A percentile compares a stretch with the other conserved stretches of the same genome.
Conservation (phyloP, 2,888 invertebrate genomes). For the Callimorpha dominula region DNA sequence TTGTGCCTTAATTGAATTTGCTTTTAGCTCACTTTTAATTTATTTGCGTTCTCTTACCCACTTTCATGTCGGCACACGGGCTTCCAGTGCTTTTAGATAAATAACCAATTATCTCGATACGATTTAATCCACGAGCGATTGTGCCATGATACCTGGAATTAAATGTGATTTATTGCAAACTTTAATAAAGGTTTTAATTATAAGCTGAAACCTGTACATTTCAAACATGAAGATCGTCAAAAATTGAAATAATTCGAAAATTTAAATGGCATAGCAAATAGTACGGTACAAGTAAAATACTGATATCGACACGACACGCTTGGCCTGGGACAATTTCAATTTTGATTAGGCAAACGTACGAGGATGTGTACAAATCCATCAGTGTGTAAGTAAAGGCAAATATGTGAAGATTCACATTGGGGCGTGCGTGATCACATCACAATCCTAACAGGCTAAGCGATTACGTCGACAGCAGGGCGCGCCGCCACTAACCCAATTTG, state of each 20-base stretch:
- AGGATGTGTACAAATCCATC: constrained; percentile 60
- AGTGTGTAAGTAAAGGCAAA: constrained; percentile 69
- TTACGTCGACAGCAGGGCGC: constrained; percentile 72
- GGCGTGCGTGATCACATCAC: constrained; percentile 75
- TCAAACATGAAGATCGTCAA: constrained; percentile 8
- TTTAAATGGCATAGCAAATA: constrained; percentile 16
- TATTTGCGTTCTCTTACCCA: constrained; percentile 76
- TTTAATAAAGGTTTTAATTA: constrained; percentile 47
- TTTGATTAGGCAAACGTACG: constrained; percentile 62
- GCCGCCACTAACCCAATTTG: constrained; percentile 81
- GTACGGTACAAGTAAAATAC: constrained; percentile 30
- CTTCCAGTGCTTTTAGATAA: constrained; percentile 75
- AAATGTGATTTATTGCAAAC: constrained; percentile 48
- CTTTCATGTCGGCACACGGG: constrained; percentile 75
- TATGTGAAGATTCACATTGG: constrained; percentile 71
- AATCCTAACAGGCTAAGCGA: constrained; percentile 76
- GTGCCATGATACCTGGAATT: constrained; percentile 64
- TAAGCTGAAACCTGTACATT: constrained; percentile 35
- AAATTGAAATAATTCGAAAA: constrained; percentile 24
- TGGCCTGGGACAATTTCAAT: constrained; percentile 55
- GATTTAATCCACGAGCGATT: constrained; percentile 66
- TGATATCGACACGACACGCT: constrained; percentile 33
- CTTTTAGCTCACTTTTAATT: constrained; percentile 80
- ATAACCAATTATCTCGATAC: constrained; percentile 81
- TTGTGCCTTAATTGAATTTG: constrained; percentile 80